phyloP scores from a whole-genome alignment of 2,797 vertebrate genomes.

The Malacoctenus gilli region DNA sequence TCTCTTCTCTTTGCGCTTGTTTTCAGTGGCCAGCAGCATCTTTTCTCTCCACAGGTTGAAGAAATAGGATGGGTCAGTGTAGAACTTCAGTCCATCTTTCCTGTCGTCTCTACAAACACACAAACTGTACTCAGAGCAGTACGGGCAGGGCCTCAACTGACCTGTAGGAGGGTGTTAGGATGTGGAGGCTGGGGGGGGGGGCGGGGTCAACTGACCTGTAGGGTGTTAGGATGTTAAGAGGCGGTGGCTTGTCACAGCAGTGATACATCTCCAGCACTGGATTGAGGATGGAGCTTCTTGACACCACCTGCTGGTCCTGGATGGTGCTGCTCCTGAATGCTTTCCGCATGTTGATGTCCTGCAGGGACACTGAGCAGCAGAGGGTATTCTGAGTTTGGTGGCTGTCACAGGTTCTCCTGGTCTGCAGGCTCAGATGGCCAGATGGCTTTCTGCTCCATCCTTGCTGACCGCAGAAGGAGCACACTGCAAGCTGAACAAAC shows the following conservation, averaged over 20 bases:
- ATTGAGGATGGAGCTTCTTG: conserved; percentile 86
- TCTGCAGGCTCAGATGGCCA: no score
- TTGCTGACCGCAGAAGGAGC: no score
- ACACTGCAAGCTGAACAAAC: no score
- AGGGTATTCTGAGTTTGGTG: not conserved
- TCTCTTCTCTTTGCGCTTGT: conserved; percentile 93
- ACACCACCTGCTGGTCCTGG: conserved; percentile 91
- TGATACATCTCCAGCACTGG: conserved; percentile 89
- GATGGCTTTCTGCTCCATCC: no score
- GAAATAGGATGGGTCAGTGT: conserved; percentile 94
- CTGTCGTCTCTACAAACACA: conserved; percentile 86
- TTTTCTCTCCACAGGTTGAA: conserved; percentile 95
- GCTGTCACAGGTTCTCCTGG: no score
- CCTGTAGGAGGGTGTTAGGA: no score
- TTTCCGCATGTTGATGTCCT: conserved; percentile 92
- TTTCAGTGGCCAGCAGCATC: conserved; percentile 93
- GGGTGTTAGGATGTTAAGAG: conserved; percentile 83
- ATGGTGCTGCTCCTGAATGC: conserved; percentile 89
- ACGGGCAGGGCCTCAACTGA: conserved; percentile 7
- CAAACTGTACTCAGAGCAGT: no score
- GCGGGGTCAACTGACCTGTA: not conserved
- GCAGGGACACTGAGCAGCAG: conserved; percentile 81
- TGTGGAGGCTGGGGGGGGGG: no score
- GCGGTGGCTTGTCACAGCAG: conserved; percentile 86
- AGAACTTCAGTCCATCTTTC: conserved; percentile 93